Percentiles rank a stretch among this genome's conserved stretches.
phyloP scores from a whole-genome alignment of 2,888 invertebrate species.

The Anoplius nigerrimus region DNA sequence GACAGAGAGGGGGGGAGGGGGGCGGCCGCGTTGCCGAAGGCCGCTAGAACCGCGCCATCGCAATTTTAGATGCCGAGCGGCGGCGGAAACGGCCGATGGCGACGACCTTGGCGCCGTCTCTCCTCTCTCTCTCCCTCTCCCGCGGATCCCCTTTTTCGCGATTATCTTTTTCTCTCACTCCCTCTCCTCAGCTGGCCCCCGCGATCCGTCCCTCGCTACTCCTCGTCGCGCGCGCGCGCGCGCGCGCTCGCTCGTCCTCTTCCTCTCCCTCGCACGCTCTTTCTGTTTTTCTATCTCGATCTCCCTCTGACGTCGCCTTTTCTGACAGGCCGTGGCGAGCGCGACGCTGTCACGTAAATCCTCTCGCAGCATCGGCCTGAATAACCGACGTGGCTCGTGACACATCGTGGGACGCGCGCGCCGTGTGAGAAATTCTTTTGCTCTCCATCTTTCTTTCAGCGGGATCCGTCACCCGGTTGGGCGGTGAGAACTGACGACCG shows the following conservation, averaged over 20 bases:
- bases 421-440: no score
- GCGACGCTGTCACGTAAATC: no score
- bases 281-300: slow-evolving; percentile 12
- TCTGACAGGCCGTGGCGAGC: no score
- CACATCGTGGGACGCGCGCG: no score
- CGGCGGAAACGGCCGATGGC: slow-evolving; percentile 67
- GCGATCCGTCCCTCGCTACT: background rate
- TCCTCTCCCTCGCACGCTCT: slow-evolving; percentile 1
- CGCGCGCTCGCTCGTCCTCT: background rate
- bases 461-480: no score
- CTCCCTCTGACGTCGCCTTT: slow-evolving; percentile 6
- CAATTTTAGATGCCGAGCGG: slow-evolving; percentile 64
- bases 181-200: slow-evolving; percentile 13
- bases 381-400: no score
- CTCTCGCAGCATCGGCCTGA: no score
- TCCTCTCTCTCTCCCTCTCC: slow-evolving; percentile 26
- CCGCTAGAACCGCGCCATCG: slow-evolving; percentile 56
- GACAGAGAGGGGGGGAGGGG: slow-evolving; percentile 29
- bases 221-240: background rate
- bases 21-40: slow-evolving; percentile 49
- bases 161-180: slow-evolving; percentile 18
- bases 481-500: no score
- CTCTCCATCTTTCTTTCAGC: no score
- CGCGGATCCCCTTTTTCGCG: background rate
- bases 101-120: slow-evolving; percentile 54